Evolutionary conservation across 2,113 vertebrate genomes (phyloP).

Genomic region (Pseudolaguvia tuberculata): DNA sequence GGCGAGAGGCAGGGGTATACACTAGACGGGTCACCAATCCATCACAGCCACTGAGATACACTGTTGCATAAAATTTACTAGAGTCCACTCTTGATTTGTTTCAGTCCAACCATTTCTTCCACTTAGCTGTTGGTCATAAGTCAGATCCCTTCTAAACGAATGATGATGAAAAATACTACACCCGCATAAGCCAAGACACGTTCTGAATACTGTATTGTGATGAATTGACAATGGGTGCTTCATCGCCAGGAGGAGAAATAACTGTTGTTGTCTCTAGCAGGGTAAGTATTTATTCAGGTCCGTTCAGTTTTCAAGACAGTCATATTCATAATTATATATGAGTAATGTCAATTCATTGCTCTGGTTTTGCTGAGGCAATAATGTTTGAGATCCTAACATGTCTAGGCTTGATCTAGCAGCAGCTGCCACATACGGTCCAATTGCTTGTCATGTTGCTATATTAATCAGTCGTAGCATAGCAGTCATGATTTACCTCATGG

Average conservation of each 20-base stretch:
- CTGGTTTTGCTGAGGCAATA: background rate
- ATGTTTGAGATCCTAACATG: conserved; percentile 10
- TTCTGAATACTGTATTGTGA: background rate
- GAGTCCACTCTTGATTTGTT: background rate
- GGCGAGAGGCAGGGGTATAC: no score
- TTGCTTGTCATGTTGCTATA: conserved; percentile 6
- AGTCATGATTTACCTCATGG: background rate
- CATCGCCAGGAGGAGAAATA: no score
- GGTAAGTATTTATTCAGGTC: background rate
- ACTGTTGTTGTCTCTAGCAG: background rate
- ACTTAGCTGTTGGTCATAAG: background rate
- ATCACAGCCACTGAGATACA: no score
- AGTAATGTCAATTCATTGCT: conserved; percentile 5
- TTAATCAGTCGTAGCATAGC: background rate
- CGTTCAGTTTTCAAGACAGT: no score
- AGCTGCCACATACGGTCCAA: conserved; percentile 8
- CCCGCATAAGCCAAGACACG: background rate
- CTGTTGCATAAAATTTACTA: background rate
- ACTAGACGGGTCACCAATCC: no score
- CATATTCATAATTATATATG: background rate
- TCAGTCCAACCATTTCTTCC: background rate
- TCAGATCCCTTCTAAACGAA: background rate
- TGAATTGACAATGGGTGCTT: conserved; percentile 3
- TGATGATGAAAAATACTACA: background rate
- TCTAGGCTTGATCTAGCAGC: conserved; percentile 15